Evolutionary conservation across 2,888 invertebrate species (phyloP), one percentile per base, ranked within the genome.

Genomic region (Drosophila subsilvestris): DNA sequence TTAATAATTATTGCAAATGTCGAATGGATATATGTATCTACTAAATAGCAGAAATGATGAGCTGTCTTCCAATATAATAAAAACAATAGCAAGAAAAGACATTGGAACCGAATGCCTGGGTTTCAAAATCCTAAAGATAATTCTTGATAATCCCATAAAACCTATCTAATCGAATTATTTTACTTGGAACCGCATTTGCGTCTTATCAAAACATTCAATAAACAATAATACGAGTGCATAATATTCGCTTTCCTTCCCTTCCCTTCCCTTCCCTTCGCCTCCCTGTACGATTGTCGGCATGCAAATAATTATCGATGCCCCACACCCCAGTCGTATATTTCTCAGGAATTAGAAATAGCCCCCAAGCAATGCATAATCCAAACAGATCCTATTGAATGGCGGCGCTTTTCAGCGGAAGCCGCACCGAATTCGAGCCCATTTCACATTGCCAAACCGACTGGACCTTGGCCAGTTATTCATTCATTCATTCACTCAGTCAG

Each of bases 391-490:
- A 37, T 14, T 3, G 29, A 29, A 3, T 29, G 29, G 10, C 29
- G 12, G 12, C 17, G n/a, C n/a, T n/a, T n/a, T 43, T n/a, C 17
- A 43, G 1, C 17, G 18, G 18, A 6, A 17, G 25, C 57, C 50
- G 44, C 44, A 45, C 6, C 18, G 65, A 66, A 66, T 55, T 48
- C 12, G 32, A 49, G 29, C 29, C 66, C 29, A 56, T 25, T 42
- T 17, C 37, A 47, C 61, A 62, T 56, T 62, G 47, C 57, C 37
- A 65, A 66, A 14, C 66, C 65, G 49, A 66, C 54, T 66, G 65
- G 65, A 54, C 65, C 65, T 66, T 66, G 54, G 65, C 20, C 63
- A 25, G 20, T 43, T 3, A 12, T 17, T 18, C 5, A n/a, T 7
- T 45, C 45, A 45, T 7, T 18, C 2, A 8, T 10, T 12, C 45